Percentiles rank a stretch among this genome's conserved stretches.
phyloP scores from a whole-genome alignment of 2,888 invertebrate genomes.

The Andrena praecox region DNA sequence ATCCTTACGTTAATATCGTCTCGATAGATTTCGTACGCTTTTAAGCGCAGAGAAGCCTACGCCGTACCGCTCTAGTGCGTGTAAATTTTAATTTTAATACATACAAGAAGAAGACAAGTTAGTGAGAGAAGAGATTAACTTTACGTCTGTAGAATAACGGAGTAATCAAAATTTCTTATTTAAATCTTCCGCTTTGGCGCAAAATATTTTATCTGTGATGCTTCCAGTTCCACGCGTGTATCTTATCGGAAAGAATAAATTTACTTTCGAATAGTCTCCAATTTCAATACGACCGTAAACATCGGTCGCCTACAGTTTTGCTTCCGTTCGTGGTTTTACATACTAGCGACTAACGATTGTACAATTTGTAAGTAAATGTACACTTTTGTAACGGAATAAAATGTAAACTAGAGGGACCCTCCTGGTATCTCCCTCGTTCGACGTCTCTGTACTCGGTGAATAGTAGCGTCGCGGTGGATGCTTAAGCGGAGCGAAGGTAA shows the following conservation, averaged over 20 bases:
- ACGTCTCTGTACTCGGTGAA: not conserved
- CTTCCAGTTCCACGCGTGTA: slow-evolving; percentile 25
- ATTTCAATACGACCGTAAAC: slow-evolving; percentile 12
- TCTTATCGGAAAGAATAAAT: slow-evolving; percentile 30
- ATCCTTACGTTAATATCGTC: not conserved
- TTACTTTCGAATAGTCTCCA: slow-evolving; percentile 1
- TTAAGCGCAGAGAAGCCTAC: not conserved
- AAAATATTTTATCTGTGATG: slow-evolving; percentile 35
- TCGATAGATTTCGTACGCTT: not conserved
- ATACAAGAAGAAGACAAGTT: slow-evolving; percentile 4
- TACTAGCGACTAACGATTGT: slow-evolving; percentile 23
- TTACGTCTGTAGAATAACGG: not conserved
- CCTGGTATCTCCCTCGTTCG: not conserved
- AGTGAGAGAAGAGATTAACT: slow-evolving; percentile 6
- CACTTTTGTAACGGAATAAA: slow-evolving; percentile 45
- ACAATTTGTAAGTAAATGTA: slow-evolving; percentile 51
- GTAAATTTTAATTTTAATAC: not conserved
- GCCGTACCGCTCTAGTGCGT: not conserved
- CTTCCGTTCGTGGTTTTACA: slow-evolving; percentile 48
- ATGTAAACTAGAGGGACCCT: slow-evolving; percentile 26
- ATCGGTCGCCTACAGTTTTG: slow-evolving; percentile 21
- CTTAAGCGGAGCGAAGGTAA: not conserved
- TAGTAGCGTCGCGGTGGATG: not conserved
- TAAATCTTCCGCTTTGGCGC: slow-evolving; percentile 22
- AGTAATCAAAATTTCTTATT: slow-evolving; percentile 9